These are phyloP conservation scores for Trinorchestia longiramus DNA, from an alignment of 1,140 invertebrate genomes.

Conservation along the genomic window DNA sequence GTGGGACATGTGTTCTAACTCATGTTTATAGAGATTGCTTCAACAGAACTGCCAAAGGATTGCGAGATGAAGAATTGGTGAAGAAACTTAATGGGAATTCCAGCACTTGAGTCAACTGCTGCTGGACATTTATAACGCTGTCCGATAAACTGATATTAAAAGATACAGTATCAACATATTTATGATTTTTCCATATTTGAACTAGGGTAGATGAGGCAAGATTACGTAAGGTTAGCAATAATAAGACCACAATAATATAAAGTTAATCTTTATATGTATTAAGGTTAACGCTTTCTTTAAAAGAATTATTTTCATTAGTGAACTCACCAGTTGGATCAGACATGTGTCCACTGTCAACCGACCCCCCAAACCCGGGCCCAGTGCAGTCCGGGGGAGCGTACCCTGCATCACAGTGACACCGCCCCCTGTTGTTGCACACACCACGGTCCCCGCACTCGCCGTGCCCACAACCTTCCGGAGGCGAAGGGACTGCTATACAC, in stretches of 20 bases:
- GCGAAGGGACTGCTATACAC: constrained; percentile 82
- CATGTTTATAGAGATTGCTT: too few relatives aligned
- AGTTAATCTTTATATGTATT: not conserved
- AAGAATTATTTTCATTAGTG: not conserved
- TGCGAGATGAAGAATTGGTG: too few relatives aligned
- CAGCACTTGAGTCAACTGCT: too few relatives aligned
- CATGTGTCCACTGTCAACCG: constrained; percentile 86
- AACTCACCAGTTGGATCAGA: constrained; percentile 47
- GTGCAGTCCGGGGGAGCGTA: constrained; percentile 89
- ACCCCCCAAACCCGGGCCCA: constrained; percentile 88
- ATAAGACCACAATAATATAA: not conserved
- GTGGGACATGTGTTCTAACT: too few relatives aligned
- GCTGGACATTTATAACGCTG: too few relatives aligned
- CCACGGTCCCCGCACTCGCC: constrained; percentile 89
- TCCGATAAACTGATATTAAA: too few relatives aligned
- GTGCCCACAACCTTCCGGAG: constrained; percentile 75
- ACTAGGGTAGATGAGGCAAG: too few relatives aligned
- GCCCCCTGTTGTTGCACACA: constrained; percentile 89
- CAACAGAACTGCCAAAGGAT: too few relatives aligned
- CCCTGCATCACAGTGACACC: constrained; percentile 94
- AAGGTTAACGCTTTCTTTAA: not conserved
- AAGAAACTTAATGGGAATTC: too few relatives aligned
- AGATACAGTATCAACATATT: too few relatives aligned
- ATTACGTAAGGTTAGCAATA: too few relatives aligned
- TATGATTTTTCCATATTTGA: too few relatives aligned